These are phyloP conservation scores for Ceratina calcarata DNA, from an alignment of 1,140 invertebrate species.

Conservation along the genomic window DNA sequence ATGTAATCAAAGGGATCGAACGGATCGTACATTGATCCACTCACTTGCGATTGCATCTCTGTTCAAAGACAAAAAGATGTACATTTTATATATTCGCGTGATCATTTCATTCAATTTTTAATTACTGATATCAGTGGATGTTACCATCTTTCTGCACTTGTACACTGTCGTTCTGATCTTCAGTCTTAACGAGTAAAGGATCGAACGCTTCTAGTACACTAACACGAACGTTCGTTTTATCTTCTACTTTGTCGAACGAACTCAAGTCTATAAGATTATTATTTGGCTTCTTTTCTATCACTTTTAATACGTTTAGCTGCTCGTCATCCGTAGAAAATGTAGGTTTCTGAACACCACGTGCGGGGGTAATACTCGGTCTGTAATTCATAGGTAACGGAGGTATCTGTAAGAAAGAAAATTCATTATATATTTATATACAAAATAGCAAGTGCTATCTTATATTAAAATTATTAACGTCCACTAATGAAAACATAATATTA, in stretches of 20 bases:
- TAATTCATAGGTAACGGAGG: constrained; percentile 79
- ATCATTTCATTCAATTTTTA: not conserved
- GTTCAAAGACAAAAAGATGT: constrained; percentile 27
- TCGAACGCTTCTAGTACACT: constrained; percentile 92
- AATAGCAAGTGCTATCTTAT: not conserved
- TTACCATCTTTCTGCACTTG: constrained; percentile 69
- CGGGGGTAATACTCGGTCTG: constrained; percentile 65
- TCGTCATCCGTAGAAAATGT: constrained; percentile 65
- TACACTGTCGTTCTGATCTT: constrained; percentile 64
- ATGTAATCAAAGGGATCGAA: constrained; percentile 93
- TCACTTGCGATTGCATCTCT: constrained; percentile 82
- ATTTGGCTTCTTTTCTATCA: constrained; percentile 81
- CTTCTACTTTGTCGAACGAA: constrained; percentile 75
- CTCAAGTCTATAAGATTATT: constrained; percentile 82
- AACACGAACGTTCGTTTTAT: constrained; percentile 85
- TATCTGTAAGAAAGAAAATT: constrained; percentile 68
- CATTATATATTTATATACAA: not conserved
- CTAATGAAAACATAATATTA: not conserved
- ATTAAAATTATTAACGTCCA: not conserved
- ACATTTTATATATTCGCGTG: not conserved
- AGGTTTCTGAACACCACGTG: constrained; percentile 50
- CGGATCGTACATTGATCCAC: constrained; percentile 89
- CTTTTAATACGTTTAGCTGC: constrained; percentile 77
- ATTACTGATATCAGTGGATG: not conserved
- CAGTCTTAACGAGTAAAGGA: constrained; percentile 85